A percentile compares a stretch with the other conserved stretches of the same genome.
These are phyloP conservation scores for Philopotamus ludificatus DNA, from an alignment of 1,140 invertebrate species.

Conservation along the genomic window DNA sequence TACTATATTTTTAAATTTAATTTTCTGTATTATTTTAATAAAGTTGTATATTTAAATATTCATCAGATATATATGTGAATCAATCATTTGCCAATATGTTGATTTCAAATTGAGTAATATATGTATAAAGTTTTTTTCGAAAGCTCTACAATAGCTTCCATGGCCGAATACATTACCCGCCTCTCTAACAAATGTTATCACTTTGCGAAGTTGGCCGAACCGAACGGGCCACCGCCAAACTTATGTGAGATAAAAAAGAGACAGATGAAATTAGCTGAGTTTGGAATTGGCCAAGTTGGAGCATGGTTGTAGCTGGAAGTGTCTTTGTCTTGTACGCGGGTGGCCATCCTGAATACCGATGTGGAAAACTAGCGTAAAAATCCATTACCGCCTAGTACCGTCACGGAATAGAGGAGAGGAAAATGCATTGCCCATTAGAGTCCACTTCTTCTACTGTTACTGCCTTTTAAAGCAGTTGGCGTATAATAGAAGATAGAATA, in stretches of 20 bases:
- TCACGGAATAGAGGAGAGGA: conserved; percentile 1
- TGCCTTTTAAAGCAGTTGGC: neutral
- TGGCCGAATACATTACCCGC: neutral
- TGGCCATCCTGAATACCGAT: conserved; percentile 13
- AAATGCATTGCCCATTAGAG: no score
- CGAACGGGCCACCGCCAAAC: neutral
- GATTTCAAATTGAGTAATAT: no score
- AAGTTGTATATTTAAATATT: neutral
- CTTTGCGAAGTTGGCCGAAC: conserved; percentile 1
- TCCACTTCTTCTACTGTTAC: no score
- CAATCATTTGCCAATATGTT: no score
- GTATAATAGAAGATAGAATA: neutral
- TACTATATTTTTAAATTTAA: conserved; percentile 14
- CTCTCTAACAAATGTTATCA: conserved; percentile 6
- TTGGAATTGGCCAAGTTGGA: conserved; percentile 19
- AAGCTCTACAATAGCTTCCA: no score
- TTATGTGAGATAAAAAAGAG: neutral
- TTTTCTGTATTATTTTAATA: no score
- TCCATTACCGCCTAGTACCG: conserved; percentile 22
- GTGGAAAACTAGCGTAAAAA: conserved; percentile 13
- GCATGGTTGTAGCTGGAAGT: conserved; percentile 14
- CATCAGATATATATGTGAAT: neutral
- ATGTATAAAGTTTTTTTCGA: no score
- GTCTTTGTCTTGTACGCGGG: conserved; percentile 21
- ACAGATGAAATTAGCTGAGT: conserved; percentile 5